Conservation (phyloP, 2,797 vertebrate genomes). For the Pseudopleuronectes americanus region DNA sequence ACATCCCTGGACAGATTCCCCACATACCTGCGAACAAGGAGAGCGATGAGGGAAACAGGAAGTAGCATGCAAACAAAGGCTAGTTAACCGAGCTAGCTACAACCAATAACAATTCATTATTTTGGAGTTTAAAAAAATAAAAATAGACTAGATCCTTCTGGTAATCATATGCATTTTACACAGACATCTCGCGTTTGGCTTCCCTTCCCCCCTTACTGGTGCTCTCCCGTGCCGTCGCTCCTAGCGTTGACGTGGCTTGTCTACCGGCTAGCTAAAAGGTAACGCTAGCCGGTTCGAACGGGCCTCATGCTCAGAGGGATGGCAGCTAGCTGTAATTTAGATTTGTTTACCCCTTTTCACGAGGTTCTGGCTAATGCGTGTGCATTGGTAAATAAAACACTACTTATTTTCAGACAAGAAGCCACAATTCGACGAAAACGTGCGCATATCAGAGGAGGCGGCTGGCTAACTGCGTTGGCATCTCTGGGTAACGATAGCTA, state of each 20-base stretch:
- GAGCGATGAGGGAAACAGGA: slow-evolving; percentile 60
- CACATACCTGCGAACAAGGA: slow-evolving; percentile 88
- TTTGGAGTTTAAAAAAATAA: neutral
- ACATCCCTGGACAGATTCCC: slow-evolving; percentile 98
- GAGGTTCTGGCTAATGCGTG: accelerated
- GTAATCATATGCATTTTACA: neutral
- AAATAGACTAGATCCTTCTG: neutral
- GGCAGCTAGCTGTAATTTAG: slow-evolving; percentile 4
- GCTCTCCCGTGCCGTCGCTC: slow-evolving; percentile 28
- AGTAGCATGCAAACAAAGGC: slow-evolving; percentile 79
- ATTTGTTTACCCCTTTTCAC: neutral
- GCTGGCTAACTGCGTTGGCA: slow-evolving; percentile 11
- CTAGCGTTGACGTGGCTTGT: slow-evolving; percentile 80
- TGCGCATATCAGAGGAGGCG: neutral
- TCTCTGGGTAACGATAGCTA: slow-evolving; percentile 35
- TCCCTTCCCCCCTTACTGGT: neutral
- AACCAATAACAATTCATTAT: slow-evolving; percentile 31
- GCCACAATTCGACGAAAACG: neutral
- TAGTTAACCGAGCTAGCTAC: slow-evolving; percentile 64
- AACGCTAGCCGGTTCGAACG: slow-evolving; percentile 59
- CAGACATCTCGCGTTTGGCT: neutral
- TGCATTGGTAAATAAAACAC: neutral
- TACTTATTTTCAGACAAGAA: accelerated
- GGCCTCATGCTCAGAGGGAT: slow-evolving; percentile 60
- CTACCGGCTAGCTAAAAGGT: slow-evolving; percentile 58